Conservation (phyloP, 2,113 vertebrate genomes). For the Myrmecophaga tridactyla region DNA sequence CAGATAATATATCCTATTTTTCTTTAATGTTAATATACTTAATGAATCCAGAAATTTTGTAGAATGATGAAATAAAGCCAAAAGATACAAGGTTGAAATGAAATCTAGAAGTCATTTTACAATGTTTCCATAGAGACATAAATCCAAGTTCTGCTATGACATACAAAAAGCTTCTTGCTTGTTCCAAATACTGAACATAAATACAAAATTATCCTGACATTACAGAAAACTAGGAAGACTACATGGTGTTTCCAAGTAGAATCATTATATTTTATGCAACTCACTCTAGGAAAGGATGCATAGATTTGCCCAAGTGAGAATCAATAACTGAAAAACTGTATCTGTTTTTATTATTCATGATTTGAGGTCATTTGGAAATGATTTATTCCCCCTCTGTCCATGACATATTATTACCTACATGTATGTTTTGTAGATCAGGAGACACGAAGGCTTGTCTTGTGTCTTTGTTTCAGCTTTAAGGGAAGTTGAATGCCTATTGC, state of each 20-base stretch:
- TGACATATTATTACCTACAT: too few relatives aligned
- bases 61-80: slow-evolving; percentile 13
- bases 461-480: background rate
- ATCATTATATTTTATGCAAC: background rate
- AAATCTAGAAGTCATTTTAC: slow-evolving; percentile 7
- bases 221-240: background rate
- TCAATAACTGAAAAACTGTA: background rate
- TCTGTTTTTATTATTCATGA: background rate
- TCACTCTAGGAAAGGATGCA: background rate
- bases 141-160: background rate
- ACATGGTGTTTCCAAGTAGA: background rate
- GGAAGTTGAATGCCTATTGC: background rate
- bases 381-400: background rate
- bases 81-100: background rate
- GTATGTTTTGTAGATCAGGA: background rate
- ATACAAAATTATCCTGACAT: background rate
- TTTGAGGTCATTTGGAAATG: background rate
- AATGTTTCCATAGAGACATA: background rate
- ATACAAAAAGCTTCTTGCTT: background rate
- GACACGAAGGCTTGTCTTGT: background rate
- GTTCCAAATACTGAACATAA: background rate
- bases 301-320: background rate
- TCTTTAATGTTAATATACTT: background rate
- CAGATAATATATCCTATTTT: background rate
- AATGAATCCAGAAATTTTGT: background rate